Evolutionary conservation across 92 coral and sea anemone species (phyloP).

Genomic region (Umimayanthus chanpuru): DNA sequence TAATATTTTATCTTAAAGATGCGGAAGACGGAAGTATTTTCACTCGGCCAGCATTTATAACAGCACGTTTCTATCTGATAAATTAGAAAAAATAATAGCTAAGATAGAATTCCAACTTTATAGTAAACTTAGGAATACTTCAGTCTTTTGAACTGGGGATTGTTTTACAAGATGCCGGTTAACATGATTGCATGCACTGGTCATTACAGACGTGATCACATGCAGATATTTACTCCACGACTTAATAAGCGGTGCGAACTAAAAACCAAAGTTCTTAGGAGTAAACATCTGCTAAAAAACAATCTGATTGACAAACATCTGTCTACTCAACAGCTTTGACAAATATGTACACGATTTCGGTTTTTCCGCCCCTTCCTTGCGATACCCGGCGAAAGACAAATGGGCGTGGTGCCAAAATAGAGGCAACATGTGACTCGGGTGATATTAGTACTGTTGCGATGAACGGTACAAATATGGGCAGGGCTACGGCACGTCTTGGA

Average conservation of each 20-base stretch:
- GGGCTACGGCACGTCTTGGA: background rate
- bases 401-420: background rate
- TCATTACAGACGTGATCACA: background rate
- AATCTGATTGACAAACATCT: background rate
- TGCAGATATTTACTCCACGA: background rate
- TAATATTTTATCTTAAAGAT: background rate
- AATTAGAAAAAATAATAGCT: no score
- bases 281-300: background rate
- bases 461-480: constrained; percentile 11
- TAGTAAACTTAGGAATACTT: background rate
- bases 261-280: background rate
- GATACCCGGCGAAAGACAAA: background rate
- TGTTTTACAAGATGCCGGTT: background rate
- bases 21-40: background rate
- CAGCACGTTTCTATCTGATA: background rate
- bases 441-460: background rate
- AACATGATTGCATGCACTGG: background rate
- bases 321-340: background rate
- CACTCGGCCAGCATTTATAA: background rate
- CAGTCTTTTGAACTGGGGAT: no score
- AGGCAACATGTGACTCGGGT: background rate
- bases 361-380: background rate
- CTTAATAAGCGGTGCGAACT: background rate
- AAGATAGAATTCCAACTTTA: background rate
- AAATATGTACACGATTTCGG: constrained; percentile 16